A percentile compares a stretch with the other conserved stretches of the same genome.
phyloP scores from a whole-genome alignment of 1,140 invertebrate species.

The Formica selysi region DNA sequence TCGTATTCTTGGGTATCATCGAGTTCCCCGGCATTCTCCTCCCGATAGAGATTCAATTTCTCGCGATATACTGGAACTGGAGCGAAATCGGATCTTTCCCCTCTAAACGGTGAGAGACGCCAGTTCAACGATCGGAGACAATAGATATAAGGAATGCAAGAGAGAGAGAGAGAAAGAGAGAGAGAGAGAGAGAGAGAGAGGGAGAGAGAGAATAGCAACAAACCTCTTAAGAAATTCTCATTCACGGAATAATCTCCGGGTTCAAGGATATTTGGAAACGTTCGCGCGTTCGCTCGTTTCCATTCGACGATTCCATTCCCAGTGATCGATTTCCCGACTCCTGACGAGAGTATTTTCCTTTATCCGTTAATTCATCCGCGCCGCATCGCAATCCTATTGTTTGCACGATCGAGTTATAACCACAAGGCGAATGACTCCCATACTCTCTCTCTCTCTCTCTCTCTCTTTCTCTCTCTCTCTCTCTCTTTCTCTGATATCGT shows the following conservation, averaged over 20 bases:
- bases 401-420: background rate
- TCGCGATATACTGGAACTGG: slow-evolving; percentile 36
- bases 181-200: background rate
- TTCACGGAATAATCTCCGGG: slow-evolving; percentile 49
- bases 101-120: background rate
- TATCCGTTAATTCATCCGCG: slow-evolving; percentile 51
- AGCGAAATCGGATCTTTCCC: slow-evolving; percentile 61
- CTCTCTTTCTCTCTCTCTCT: background rate
- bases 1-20: slow-evolving; percentile 19
- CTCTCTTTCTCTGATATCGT: background rate
- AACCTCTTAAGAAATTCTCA: background rate
- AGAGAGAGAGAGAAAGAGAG: background rate
- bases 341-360: slow-evolving; percentile 21
- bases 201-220: background rate
- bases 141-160: background rate
- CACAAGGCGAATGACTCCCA: background rate
- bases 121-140: slow-evolving; percentile 39
- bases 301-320: background rate
- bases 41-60: slow-evolving; percentile 37
- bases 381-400: slow-evolving; percentile 56
- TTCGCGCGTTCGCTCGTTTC: background rate
- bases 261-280: slow-evolving; percentile 49
- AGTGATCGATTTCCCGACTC: slow-evolving; percentile 30
- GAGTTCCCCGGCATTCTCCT: slow-evolving; percentile 28
- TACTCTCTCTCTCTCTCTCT: background rate